Conservation (phyloP, 2,113 vertebrate genomes). For the Salvelinus sp. region DNA sequence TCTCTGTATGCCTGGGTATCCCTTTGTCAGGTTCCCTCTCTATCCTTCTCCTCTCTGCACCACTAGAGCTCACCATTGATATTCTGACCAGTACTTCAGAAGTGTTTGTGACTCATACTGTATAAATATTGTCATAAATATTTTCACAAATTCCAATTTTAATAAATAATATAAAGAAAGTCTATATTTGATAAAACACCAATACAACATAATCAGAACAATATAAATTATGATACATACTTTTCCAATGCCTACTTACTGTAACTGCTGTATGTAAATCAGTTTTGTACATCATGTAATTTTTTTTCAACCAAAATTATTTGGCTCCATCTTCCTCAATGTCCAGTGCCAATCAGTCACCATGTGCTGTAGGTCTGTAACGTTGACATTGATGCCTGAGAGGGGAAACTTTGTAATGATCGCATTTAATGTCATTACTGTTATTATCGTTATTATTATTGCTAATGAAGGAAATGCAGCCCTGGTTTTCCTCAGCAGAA, state of each 20-base stretch:
- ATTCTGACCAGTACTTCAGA: conserved; percentile 29
- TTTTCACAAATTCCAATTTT: too few relatives aligned
- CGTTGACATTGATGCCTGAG: conserved; percentile 60
- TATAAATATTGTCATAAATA: neutral
- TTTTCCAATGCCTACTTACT: neutral
- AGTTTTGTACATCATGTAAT: neutral
- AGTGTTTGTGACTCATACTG: neutral
- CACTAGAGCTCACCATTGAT: neutral
- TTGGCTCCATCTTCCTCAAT: conserved; percentile 22
- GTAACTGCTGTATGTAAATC: neutral
- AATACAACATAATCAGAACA: neutral
- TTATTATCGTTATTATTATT: conserved; percentile 80
- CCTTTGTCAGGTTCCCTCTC: neutral
- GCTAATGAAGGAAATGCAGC: conserved; percentile 75
- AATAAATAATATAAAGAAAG: neutral
- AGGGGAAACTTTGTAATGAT: conserved; percentile 70
- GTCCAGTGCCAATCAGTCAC: conserved; percentile 51
- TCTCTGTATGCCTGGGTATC: neutral
- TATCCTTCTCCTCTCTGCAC: neutral
- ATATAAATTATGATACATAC: neutral
- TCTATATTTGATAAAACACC: neutral
- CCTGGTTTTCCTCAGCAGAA: conserved; percentile 76
- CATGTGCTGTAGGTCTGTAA: conserved; percentile 48
- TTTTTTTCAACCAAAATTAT: neutral
- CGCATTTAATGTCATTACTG: conserved; percentile 78